These are phyloP conservation scores for Gorilla gorilla DNA, from an alignment of 2,113 vertebrate genomes.

Conservation along the genomic window DNA sequence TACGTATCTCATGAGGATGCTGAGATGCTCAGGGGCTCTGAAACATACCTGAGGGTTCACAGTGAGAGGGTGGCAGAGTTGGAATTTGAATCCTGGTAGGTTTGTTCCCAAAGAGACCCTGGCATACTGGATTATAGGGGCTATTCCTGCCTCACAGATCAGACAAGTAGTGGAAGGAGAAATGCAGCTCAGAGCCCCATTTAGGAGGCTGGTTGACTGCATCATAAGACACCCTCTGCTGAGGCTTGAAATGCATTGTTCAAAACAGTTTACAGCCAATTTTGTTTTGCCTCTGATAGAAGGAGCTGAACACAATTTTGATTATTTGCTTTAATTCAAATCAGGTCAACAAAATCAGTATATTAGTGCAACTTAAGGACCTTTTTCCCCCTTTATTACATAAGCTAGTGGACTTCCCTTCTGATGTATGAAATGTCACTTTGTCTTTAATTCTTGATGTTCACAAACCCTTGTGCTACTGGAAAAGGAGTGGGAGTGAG, in stretches of 20 bases:
- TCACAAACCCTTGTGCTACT: not conserved
- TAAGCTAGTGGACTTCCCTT: not conserved
- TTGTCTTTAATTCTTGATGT: not conserved
- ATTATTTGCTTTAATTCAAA: not conserved
- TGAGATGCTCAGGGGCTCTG: not conserved
- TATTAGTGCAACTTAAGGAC: not conserved
- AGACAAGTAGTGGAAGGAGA: fast-evolving
- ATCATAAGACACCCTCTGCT: fast-evolving
- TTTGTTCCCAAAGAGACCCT: fast-evolving
- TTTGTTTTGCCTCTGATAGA: fast-evolving
- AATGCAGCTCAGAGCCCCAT: fast-evolving
- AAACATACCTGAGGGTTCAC: fast-evolving
- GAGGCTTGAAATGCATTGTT: fast-evolving
- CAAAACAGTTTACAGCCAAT: no score
- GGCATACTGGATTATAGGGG: fast-evolving
- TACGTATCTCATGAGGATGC: fast-evolving
- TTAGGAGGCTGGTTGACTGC: fast-evolving
- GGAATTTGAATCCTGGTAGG: not conserved
- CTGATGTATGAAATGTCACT: not conserved
- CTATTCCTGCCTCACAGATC: fast-evolving
- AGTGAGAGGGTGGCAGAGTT: not conserved
- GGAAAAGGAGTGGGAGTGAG: not conserved
- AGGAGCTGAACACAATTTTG: not conserved
- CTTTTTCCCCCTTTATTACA: not conserved
- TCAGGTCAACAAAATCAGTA: no score